Evolutionary conservation across 2,888 invertebrate species (phyloP).

Genomic region (Sphaeridia pumilis): DNA sequence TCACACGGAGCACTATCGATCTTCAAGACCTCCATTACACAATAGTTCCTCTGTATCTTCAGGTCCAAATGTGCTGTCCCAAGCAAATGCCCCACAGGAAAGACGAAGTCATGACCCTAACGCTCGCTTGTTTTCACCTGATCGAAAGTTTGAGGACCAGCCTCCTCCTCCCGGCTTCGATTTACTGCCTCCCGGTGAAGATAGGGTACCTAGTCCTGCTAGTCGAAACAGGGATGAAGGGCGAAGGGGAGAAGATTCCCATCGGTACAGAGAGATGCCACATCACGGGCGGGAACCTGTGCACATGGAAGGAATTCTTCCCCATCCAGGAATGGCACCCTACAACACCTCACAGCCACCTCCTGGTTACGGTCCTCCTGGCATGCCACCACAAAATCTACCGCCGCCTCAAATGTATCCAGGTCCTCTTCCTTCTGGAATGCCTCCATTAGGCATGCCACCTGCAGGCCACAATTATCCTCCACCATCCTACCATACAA

Average conservation of each 20-base stretch:
- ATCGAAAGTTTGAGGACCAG: slow-evolving; percentile 10
- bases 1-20: slow-evolving; percentile 9
- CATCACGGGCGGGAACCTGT: slow-evolving; percentile 2
- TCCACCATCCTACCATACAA: slow-evolving; percentile 13
- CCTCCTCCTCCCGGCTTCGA: slow-evolving; percentile 32
- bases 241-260: neutral
- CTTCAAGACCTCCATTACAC: slow-evolving; percentile 14
- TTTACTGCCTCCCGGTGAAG: slow-evolving; percentile 31
- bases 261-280: slow-evolving; percentile 1
- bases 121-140: too few relatives aligned
- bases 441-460: slow-evolving; percentile 12
- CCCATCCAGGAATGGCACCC: slow-evolving; percentile 19
- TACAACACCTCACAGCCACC: slow-evolving; percentile 32
- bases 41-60: slow-evolving; percentile 16
- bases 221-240: slow-evolving; percentile 1
- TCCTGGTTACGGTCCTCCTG: slow-evolving; percentile 22
- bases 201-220: slow-evolving; percentile 15
- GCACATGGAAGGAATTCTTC: slow-evolving; percentile 2
- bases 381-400: slow-evolving; percentile 11
- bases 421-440: slow-evolving; percentile 19
- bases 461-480: slow-evolving; percentile 21
- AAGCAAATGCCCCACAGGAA: neutral
- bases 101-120: neutral
- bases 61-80: too few relatives aligned
- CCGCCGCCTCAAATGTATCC: slow-evolving; percentile 11